Evolutionary conservation across 2,888 invertebrate species (phyloP).

Genomic region (Danaus chrysippus): DNA sequence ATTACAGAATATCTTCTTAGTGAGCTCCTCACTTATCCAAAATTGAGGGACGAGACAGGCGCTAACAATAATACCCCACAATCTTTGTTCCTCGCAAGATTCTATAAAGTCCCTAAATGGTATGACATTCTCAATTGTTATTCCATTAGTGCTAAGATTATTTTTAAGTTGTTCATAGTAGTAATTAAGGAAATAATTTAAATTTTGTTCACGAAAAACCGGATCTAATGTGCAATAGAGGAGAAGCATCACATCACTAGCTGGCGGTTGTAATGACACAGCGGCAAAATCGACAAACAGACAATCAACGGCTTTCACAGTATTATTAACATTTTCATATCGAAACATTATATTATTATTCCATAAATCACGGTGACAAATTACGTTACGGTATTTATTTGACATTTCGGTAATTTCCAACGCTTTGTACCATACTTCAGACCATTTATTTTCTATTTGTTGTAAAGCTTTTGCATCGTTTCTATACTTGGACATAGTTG

Average conservation of each 20-base stretch:
- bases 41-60: constrained; percentile 74
- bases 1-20: constrained; percentile 64
- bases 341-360: constrained; percentile 81
- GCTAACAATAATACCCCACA: constrained; percentile 77
- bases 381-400: constrained; percentile 64
- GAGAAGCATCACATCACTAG: constrained; percentile 80
- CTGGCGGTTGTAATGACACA: constrained; percentile 81
- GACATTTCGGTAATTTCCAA: constrained; percentile 49
- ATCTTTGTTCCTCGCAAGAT: constrained; percentile 69
- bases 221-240: constrained; percentile 76
- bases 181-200: constrained; percentile 68
- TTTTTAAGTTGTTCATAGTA: constrained; percentile 75
- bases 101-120: constrained; percentile 60
- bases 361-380: constrained; percentile 82
- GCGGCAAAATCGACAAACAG: constrained; percentile 85
- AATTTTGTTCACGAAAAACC: constrained; percentile 69
- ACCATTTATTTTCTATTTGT: constrained; percentile 52
- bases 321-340: constrained; percentile 43
- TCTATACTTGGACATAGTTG: constrained; percentile 53
- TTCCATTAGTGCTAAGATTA: constrained; percentile 55
- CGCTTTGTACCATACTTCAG: constrained; percentile 49
- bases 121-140: constrained; percentile 62
- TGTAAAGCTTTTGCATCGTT: constrained; percentile 36
- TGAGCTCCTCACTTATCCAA: constrained; percentile 73
- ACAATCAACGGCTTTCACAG: constrained; percentile 73